phyloP scores from a whole-genome alignment of 2,797 vertebrate species.

The Aplochiton taeniatus region DNA sequence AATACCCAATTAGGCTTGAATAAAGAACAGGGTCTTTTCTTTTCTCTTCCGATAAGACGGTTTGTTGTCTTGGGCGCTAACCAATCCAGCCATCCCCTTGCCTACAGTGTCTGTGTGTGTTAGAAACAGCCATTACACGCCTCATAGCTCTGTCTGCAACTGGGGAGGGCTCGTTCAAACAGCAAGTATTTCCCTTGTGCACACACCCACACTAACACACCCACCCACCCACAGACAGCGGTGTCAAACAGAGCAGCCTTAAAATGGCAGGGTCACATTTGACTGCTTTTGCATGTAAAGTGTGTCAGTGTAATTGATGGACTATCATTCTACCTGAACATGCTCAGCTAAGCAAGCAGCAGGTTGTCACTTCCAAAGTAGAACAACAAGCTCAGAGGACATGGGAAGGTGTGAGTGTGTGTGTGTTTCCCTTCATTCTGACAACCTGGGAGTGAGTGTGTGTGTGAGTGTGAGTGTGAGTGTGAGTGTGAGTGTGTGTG shows the following conservation, averaged over 20 bases:
- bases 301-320: slow-evolving; percentile 22
- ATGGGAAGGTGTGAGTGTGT: background rate
- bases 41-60: background rate
- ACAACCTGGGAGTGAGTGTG: background rate
- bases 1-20: background rate
- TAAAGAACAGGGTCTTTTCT: background rate
- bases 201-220: slow-evolving; percentile 8
- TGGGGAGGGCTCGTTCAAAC: slow-evolving; percentile 22
- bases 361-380: slow-evolving; percentile 1
- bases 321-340: slow-evolving; percentile 34
- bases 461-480: background rate
- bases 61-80: background rate
- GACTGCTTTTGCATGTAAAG: slow-evolving; percentile 17
- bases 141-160: slow-evolving; percentile 9
- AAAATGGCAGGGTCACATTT: slow-evolving; percentile 9
- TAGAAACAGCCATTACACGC: slow-evolving; percentile 11
- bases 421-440: background rate
- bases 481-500: background rate
- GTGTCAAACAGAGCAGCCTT: slow-evolving; percentile 9
- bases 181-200: slow-evolving; percentile 4
- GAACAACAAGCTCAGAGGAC: background rate
- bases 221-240: too few relatives aligned
- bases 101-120: background rate
- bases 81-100: background rate
- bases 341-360: slow-evolving; percentile 18